Base-by-base conservation (phyloP, 1,140 invertebrate species). In the Euglossa dilemma region DNA sequence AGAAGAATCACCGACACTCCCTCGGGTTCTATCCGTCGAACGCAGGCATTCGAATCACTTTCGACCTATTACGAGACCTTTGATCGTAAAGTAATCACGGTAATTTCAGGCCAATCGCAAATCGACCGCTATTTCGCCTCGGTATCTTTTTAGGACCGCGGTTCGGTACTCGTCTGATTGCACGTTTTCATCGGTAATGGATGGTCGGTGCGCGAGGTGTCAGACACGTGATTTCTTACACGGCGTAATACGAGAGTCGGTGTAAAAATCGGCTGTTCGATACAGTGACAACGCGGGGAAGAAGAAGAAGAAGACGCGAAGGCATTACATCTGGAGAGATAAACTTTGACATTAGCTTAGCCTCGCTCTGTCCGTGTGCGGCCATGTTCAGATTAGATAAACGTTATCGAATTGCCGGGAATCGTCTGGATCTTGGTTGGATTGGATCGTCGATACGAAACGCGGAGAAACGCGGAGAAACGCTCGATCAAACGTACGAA, bases 31-130 rank as follows among this genome's bases (percentile, higher is more conserved):
- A 45, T 25, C 25, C 18, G 5, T 16, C 28, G 14, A 36, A 6
- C 6, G 4, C 14, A 1, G 36, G 6, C 18, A 6, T 45, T 69
- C 16, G 50, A 69, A 59, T 69, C 64, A 59, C 76, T 69, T 57
- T 69, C 52, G 43, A 54, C 14, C 63, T 18, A 47, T 67, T 78
- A 43, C 52, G 43, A 78, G 43, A 45, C 8, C 63, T 16, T n/a
- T 20, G 50, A 23, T 67, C 45, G 45, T 2, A 25, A 0, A 9
- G 63, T 45, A 56, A 77, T 64, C 20, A 67, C 36, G 18, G 18
- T 77, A 56, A 67, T 77, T 54, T 23, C 23, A 25, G 18, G 0
- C 7, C 28, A 45, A 77, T 67, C 16, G 61, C n/a, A 67, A 77
- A 67, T 67, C 50, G 50, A 20, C 23, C 14, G 28, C 50, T 18